phyloP scores from a whole-genome alignment of 2,888 invertebrate species.

The Lysandra bellargus region DNA sequence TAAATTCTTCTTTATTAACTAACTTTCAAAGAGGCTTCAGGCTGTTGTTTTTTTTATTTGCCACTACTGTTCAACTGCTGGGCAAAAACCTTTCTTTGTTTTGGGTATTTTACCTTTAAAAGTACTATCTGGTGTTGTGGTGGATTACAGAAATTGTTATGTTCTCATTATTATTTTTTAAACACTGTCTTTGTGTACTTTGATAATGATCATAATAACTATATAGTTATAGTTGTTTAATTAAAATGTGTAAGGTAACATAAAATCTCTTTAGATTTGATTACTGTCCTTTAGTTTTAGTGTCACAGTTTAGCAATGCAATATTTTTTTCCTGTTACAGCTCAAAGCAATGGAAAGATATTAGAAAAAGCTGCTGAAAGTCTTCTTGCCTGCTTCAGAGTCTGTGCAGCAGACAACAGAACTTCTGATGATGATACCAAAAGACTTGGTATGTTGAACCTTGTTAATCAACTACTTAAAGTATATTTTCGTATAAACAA shows the following conservation, averaged over 20 bases:
- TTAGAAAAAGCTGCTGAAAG: constrained; percentile 96
- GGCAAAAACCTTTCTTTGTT: too few species aligned
- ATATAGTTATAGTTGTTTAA: background rate
- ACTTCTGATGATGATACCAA: constrained; percentile 95
- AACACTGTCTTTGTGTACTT: too few species aligned
- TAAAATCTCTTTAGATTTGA: background rate
- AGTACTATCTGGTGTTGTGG: too few species aligned
- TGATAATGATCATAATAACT: too few species aligned
- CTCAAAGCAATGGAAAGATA: constrained; percentile 83
- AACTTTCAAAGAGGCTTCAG: background rate
- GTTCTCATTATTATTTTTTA: too few species aligned
- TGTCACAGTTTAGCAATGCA: background rate
- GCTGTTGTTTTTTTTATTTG: background rate
- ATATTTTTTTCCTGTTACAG: constrained; percentile 51
- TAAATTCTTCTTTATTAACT: background rate
- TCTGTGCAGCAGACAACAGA: constrained; percentile 96
- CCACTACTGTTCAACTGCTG: background rate
- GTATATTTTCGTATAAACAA: constrained; percentile 95
- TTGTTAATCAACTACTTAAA: constrained; percentile 98
- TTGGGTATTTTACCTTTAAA: too few species aligned
- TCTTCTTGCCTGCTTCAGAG: constrained; percentile 94
- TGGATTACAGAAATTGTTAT: too few species aligned
- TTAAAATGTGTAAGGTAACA: background rate
- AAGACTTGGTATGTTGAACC: constrained; percentile 95
- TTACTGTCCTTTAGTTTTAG: background rate